Conservation (phyloP, 37 sponge, comb jelly and placozoan species). For the Theonella swinhoei region DNA sequence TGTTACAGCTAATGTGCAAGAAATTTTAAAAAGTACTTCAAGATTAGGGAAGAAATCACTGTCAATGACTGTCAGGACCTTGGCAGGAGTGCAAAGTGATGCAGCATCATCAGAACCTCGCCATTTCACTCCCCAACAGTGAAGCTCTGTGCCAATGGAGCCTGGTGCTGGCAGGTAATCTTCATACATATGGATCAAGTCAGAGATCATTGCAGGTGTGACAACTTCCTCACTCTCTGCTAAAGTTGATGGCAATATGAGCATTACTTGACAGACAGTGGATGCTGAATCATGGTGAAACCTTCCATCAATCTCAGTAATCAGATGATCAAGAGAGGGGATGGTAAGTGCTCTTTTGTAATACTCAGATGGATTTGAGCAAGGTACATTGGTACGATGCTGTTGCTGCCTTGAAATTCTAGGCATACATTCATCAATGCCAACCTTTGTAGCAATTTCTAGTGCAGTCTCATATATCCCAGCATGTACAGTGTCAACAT, state of each 20-base stretch:
- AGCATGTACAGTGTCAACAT: constrained; percentile 23
- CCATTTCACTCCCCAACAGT: not conserved
- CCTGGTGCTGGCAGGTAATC: not conserved
- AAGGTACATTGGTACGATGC: too few relatives aligned
- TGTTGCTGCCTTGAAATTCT: not conserved
- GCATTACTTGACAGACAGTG: not conserved
- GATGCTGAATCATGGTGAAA: not conserved
- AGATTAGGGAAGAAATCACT: constrained; percentile 52
- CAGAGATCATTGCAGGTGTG: not conserved
- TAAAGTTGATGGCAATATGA: not conserved
- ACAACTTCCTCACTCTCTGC: not conserved
- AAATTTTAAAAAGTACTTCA: constrained; percentile 24
- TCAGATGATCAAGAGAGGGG: not conserved
- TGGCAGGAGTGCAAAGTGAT: not conserved
- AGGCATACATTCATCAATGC: constrained; percentile 15
- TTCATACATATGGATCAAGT: not conserved
- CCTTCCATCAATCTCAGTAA: not conserved
- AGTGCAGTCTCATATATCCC: constrained; percentile 11
- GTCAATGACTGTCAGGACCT: constrained; percentile 7
- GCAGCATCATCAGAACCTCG: not conserved
- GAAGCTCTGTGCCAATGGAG: not conserved
- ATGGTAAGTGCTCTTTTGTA: not conserved
- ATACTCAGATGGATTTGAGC: not conserved
- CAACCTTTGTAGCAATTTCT: not conserved
- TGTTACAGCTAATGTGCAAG: constrained; percentile 47